Base-by-base conservation (phyloP, 2,797 vertebrate genomes). In the Danio albolineatus region DNA sequence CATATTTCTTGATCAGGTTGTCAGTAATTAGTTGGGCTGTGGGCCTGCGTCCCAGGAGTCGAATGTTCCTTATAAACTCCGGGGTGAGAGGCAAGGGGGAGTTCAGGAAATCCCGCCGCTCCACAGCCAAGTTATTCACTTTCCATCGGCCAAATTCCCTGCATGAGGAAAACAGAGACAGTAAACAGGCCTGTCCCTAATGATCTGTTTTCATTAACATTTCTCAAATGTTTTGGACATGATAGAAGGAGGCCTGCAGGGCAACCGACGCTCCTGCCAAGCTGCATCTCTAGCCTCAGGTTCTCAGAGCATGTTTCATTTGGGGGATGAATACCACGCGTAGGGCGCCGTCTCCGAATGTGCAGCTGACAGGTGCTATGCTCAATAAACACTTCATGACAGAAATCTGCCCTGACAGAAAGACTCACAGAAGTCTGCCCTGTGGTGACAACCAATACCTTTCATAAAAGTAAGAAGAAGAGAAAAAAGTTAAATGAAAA, bases 71-170 rank as follows among this genome's bases (percentile, higher is more conserved):
- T 91, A 96, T 94, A 89, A 99, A 99, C 89, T 99, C 97, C 0
- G 97, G 94, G 54, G 96, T 97, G 54, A 99, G 94, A 12, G 97
- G 96, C 89, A 99, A 89, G 2, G 96, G 95, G 65, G 97, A 97
- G 76, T 95, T 95, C 71, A 98, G 93, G 89, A 98, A 97, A 88
- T 98, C 96, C 90, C 95, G 95, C 86, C 96, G 94, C 81, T 99
- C 97, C 71, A 98, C 95, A 0, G 97, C 97, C 85, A 99, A 91
- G 86, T 99, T 98, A 91, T 96, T 98, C 90, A 99, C 97, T 91
- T 98, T 99, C 97, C 97, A 99, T 89, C 97, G 95, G 61, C 97
- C 97, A 89, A 99, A 99, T 91, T 99, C 97, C 89, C 97, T 99
- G 92, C 78, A 91, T 91, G 74, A 79, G 65, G 89, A 84, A 71